A percentile compares a stretch with the other conserved stretches of the same genome.
Evolutionary conservation across 23 tunicate species (phyloP).

Genomic region (Halocynthia roretzi): DNA sequence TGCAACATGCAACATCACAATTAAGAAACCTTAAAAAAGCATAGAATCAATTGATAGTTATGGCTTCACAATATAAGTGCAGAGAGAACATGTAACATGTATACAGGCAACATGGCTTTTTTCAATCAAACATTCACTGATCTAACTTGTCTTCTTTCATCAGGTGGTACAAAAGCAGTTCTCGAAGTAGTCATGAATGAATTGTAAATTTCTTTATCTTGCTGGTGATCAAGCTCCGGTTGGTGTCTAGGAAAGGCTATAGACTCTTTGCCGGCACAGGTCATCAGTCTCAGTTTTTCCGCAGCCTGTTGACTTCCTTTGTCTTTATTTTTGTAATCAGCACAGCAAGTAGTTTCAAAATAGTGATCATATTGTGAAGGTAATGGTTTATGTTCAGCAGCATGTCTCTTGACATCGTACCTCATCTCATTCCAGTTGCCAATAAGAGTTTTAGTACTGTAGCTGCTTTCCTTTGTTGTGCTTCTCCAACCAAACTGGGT

Average conservation of each 20-base stretch:
- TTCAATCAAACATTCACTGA: too few relatives aligned
- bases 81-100: too few relatives aligned
- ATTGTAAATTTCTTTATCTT: slow-evolving; percentile 45
- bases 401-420: slow-evolving; percentile 33
- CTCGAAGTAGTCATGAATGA: slow-evolving; percentile 64
- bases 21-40: too few relatives aligned
- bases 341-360: slow-evolving; percentile 54
- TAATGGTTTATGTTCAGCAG: slow-evolving; percentile 38
- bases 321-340: slow-evolving; percentile 40
- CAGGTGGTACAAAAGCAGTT: slow-evolving; percentile 54
- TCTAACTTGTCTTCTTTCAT: slow-evolving; percentile 22
- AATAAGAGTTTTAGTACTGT: slow-evolving; percentile 54
- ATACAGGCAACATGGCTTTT: too few relatives aligned
- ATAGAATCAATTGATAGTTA: too few relatives aligned
- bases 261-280: slow-evolving; percentile 43
- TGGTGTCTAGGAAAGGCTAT: slow-evolving; percentile 93
- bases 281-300: slow-evolving; percentile 21
- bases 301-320: slow-evolving; percentile 16
- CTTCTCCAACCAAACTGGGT: slow-evolving; percentile 97
- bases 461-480: slow-evolving; percentile 86
- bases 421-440: slow-evolving; percentile 97
- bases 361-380: slow-evolving; percentile 81
- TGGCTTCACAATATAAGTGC: too few relatives aligned
- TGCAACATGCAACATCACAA: too few relatives aligned
- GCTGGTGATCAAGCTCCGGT: slow-evolving; percentile 71